Evolutionary conservation across 53 echinoderm and acorn worm genomes (phyloP), one percentile per base, ranked within the genome.

Genomic region (Holothuria leucospilota): DNA sequence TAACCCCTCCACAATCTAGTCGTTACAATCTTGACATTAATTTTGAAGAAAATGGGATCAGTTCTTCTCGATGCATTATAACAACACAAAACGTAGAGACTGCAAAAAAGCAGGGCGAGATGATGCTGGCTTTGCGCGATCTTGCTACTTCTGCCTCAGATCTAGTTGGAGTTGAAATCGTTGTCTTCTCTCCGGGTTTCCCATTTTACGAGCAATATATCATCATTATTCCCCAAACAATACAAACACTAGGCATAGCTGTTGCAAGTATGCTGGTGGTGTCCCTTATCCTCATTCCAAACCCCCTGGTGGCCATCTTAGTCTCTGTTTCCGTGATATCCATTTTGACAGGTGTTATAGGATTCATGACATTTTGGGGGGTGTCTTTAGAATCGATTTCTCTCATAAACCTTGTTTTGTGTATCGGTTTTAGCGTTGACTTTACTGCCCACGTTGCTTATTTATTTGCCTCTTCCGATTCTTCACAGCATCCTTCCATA

Each of bases 371-470:
- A 10, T 63, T 94, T 42, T 94, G 93, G 93, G 88, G 81, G 16
- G 93, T 96, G 10, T 78, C 82, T 13, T 74, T 96, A 56, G 94
- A 96, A 29, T 85, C 85, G 14, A 90, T 96, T 63, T 87, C 94
- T 60, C 94, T 96, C 91, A 94, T 94, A 51, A 92, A 92, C 82
- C 88, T 96, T 71, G 90, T 96, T 52, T 72, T 96, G 38, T 94
- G 96, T 85, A 91, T 96, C 9, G 96, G 96, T 1, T 96, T 96
- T 62, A 96, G 96, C 65, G 94, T 96, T 5, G 94, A 96, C 65
- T 94, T 96, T 69, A 92, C 94, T 12, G 92, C 96, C 20, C 96
- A 96, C 59, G 84, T 96, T 67, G 90, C 94, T 29, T 96, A 96
- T 64, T 82, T 94, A 2, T 96, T 90, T 59, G 84, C 92, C 15